Conservation (phyloP, 2,797 vertebrate species). For the Tadarida brasiliensis region DNA sequence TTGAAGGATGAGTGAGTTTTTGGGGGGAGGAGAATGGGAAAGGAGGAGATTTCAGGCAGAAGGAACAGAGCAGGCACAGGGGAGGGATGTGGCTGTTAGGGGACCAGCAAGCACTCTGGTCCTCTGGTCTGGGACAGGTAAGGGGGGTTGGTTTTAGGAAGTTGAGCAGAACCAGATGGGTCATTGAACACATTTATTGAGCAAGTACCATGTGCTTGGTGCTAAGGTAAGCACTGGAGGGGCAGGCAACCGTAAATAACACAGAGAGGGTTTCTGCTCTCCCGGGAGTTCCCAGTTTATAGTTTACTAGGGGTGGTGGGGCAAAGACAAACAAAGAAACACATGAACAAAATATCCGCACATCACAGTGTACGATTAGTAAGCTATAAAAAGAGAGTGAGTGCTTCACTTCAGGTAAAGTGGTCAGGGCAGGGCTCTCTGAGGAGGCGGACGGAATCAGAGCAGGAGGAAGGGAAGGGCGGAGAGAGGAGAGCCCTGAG, state of each 20-base stretch:
- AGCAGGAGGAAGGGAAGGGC: background rate
- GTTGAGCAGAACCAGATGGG: background rate
- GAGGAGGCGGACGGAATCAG: background rate
- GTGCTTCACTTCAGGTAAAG: background rate
- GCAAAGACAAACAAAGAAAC: background rate
- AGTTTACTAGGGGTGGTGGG: background rate
- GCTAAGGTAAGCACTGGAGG: background rate
- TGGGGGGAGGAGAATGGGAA: background rate
- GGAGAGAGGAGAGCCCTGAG: background rate
- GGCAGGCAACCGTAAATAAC: background rate
- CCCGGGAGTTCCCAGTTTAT: background rate
- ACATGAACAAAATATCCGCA: background rate
- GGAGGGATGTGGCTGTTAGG: fast-evolving
- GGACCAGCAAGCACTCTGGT: background rate
- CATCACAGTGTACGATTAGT: background rate
- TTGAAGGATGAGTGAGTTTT: background rate
- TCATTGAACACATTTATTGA: background rate
- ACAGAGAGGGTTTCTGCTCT: background rate
- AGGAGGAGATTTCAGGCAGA: background rate
- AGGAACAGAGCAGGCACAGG: background rate
- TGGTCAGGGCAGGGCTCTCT: background rate
- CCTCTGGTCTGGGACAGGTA: no score
- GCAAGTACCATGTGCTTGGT: background rate
- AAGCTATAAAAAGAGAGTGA: background rate
- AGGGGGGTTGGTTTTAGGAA: no score